Evolutionary conservation across 2,888 invertebrate genomes (phyloP), one percentile per base, ranked within the genome.

Genomic region (Parasteatoda lunata): DNA sequence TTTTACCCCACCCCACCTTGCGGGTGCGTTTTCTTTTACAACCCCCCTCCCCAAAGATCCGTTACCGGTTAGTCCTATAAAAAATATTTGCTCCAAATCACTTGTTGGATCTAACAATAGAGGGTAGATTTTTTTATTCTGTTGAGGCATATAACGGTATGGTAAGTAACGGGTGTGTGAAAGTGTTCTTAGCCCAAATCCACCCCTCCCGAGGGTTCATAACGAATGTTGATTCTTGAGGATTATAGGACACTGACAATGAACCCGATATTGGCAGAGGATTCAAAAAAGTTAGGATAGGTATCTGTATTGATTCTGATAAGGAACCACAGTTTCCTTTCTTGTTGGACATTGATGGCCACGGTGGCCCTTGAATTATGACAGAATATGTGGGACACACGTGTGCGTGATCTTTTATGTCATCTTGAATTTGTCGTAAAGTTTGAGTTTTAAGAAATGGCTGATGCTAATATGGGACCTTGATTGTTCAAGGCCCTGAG

Each of bases 101-200:
- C 83, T 84, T 84, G 83, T 77, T 72, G 77, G 51, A 49, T 47
- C 51, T n/a, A 30, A 77, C 83, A 82, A 82, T 80, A 70, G 79
- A 9, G 54, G 45, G 66, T 8, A 52, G 45, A n/a, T 71, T 77
- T 84, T 83, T 77, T 71, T 72, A 47, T 45, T 8, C 51, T 45
- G 15, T 51, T 49, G 77, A 15, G 15, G 48, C n/a, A 64, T 49
- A 45, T 51, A 45, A 68, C 59, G 73, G 82, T 82, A 82, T 82
- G 82, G 83, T 84, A 84, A 84, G 77, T 77, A 77, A 84, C 77
- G 83, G 83, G 83, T 84, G 83, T 77, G 83, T 64, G 59, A 59
- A 30, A 30, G 45, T 15, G 73, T 73, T 15, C 66, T 54, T 15
- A 64, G 64, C 64, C 77, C 45, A 30, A 45, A 51, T 48, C 68